Base-by-base conservation (phyloP, 53 echinoderm and acorn worm species). In the Luidia sarsii region DNA sequence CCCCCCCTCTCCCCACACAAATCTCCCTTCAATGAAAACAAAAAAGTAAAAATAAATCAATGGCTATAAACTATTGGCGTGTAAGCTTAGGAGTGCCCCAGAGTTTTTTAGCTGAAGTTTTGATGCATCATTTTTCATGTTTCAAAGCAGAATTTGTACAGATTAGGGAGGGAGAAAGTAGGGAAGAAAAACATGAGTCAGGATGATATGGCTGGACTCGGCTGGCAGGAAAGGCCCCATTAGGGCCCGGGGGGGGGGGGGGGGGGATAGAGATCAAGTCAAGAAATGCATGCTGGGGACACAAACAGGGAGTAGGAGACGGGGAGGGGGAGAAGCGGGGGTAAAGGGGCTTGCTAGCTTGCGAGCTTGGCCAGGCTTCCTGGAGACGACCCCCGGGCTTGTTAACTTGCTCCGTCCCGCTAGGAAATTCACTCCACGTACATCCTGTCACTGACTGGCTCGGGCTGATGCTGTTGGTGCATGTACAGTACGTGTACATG, bases 341-440 rank as follows among this genome's bases (percentile, higher is more conserved):
- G n/a, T n/a, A n/a, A n/a, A n/a, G n/a, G n/a, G n/a, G n/a, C n/a
- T n/a, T n/a, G n/a, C n/a, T n/a, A n/a, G n/a, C n/a, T n/a, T n/a
- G n/a, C n/a, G n/a, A n/a, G n/a, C n/a, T n/a, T n/a, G n/a, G n/a
- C n/a, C n/a, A n/a, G 45, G 61, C 48, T 77, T 77, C 77, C 77
- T 77, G 77, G 60, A 77, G 77, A 77, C 61, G 59, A 77, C 24
- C 56, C 24, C 56, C 30, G 48, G 60, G 67, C 60, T 77, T 25
- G 48, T 77, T 77, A 77, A 66, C 45, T 61, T 77, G 77, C 77
- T 61, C 16, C 60, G 61, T 43, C 41, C n/a, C 32, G 60, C 48
- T 59, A 77, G 77, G 77, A 77, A 77, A 77, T 77, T 77, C 77
- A 60, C 77, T 77, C 77, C 77, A 77, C 77, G 77, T 77, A 77